Conservation (phyloP, 2,113 vertebrate species). For the Microcebus tavaratra region DNA sequence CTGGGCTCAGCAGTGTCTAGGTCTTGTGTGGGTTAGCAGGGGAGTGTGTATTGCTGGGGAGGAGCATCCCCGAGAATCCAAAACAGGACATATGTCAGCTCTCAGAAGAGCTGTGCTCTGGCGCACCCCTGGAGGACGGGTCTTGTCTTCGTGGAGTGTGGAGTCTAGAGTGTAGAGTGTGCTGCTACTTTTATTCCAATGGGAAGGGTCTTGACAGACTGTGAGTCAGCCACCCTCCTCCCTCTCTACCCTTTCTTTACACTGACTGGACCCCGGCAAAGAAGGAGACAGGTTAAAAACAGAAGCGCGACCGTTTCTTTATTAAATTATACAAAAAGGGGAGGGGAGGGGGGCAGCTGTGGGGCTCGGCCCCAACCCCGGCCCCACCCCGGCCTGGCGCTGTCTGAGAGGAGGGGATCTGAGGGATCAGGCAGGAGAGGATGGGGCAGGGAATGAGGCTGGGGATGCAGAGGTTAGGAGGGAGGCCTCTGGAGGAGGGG, state of each 20-base stretch:
- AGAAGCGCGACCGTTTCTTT: constrained; percentile 83
- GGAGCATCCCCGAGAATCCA: constrained; percentile 34
- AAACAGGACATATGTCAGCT: neutral
- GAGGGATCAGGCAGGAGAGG: constrained; percentile 73
- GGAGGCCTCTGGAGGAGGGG: neutral
- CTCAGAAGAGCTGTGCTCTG: neutral
- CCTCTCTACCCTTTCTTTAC: neutral
- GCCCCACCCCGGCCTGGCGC: constrained; percentile 75
- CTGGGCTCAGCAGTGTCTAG: constrained; percentile 75
- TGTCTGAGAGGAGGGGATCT: constrained; percentile 72
- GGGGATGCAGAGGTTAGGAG: neutral
- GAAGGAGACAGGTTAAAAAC: constrained; percentile 81
- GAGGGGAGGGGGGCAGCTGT: constrained; percentile 66
- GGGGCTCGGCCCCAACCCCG: constrained; percentile 74
- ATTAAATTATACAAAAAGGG: constrained; percentile 83
- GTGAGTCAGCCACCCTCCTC: neutral
- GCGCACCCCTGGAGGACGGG: neutral
- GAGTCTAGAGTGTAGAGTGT: neutral
- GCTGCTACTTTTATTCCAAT: neutral
- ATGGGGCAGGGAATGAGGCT: constrained; percentile 15
- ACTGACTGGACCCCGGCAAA: constrained; percentile 36
- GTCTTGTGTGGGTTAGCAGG: constrained; percentile 26
- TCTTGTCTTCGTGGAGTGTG: neutral
- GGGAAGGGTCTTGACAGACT: neutral
- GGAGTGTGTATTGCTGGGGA: neutral